phyloP scores from a whole-genome alignment of 2,888 invertebrate genomes.

The Drosophila prolongata region DNA sequence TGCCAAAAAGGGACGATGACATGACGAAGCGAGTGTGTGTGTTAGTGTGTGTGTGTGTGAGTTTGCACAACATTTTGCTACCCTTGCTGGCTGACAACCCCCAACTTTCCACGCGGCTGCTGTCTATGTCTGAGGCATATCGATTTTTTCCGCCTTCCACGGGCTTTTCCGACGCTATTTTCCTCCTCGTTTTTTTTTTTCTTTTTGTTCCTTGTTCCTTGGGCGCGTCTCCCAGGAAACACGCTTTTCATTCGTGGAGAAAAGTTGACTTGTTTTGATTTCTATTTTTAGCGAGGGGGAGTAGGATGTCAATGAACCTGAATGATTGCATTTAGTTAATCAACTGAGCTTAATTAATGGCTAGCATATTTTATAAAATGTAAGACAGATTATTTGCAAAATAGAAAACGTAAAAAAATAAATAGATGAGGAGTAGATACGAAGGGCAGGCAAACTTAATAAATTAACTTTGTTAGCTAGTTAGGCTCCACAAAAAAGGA shows the following conservation, averaged over 20 bases:
- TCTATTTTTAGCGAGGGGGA: conserved; percentile 63
- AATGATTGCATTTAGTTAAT: conserved; percentile 39
- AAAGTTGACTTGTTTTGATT: conserved; percentile 58
- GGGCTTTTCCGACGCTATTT: conserved; percentile 43
- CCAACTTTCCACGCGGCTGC: conserved; percentile 47
- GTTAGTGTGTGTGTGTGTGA: conserved; percentile 31
- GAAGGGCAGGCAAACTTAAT: background rate
- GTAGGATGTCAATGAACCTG: conserved; percentile 69
- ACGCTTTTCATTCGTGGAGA: conserved; percentile 45
- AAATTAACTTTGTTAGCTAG: too few relatives aligned
- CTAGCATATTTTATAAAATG: conserved; percentile 5
- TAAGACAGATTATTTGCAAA: background rate
- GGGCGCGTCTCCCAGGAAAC: conserved; percentile 54
- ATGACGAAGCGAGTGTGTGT: conserved; percentile 30
- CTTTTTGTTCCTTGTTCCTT: conserved; percentile 17
- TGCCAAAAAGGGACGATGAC: conserved; percentile 61
- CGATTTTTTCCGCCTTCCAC: conserved; percentile 67
- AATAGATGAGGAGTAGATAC: background rate
- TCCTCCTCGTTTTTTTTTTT: conserved; percentile 9
- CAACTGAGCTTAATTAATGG: conserved; percentile 28
- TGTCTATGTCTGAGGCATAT: conserved; percentile 79
- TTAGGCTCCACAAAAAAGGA: too few relatives aligned
- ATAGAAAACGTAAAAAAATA: background rate
- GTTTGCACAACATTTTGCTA: conserved; percentile 76
- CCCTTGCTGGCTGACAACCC: conserved; percentile 62